phyloP scores from a whole-genome alignment of 2,113 vertebrate genomes.

The Cochlearius cochlearius region DNA sequence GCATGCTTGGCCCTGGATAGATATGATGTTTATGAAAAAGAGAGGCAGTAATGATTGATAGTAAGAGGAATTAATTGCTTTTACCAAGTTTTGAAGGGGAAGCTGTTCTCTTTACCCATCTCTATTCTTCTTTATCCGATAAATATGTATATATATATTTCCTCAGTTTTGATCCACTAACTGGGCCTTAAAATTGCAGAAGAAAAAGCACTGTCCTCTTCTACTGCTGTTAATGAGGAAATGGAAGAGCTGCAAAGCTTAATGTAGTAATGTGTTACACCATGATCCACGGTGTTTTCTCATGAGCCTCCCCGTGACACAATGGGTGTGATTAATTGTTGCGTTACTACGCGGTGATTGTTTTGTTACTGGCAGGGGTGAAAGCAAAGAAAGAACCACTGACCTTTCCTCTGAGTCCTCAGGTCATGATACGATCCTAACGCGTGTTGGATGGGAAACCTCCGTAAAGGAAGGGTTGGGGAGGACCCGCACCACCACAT shows the following conservation, averaged over 20 bases:
- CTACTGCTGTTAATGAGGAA: background rate
- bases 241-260: background rate
- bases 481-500: background rate
- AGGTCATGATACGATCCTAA: fast-evolving
- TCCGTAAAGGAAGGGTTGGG: background rate
- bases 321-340: background rate
- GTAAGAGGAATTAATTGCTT: background rate
- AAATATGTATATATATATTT: background rate
- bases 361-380: background rate
- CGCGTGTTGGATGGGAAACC: background rate
- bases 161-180: background rate
- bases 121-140: background rate
- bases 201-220: fast-evolving
- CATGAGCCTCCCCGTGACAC: background rate
- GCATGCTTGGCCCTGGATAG: background rate
- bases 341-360: background rate
- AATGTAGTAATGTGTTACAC: background rate
- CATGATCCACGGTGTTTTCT: fast-evolving
- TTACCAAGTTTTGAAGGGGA: background rate
- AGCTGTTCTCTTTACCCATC: background rate
- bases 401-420: background rate
- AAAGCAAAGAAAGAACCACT: background rate
- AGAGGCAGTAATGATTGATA: background rate
- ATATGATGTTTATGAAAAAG: background rate
- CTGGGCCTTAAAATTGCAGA: background rate